phyloP scores from a whole-genome alignment of 1,140 invertebrate genomes.

The Homalodisca vitripennis region DNA sequence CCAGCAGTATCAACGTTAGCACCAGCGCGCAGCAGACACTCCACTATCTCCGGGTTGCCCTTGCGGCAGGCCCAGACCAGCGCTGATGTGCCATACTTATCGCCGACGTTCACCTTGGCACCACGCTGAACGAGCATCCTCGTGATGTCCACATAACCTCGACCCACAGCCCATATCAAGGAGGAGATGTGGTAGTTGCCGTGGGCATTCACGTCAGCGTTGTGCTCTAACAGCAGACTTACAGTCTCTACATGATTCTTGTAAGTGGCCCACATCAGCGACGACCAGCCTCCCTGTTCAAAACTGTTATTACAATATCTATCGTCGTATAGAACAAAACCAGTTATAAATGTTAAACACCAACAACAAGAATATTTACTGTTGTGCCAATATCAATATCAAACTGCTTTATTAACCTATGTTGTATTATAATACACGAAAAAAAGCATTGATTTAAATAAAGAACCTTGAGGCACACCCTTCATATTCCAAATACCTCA shows the following conservation, averaged over 20 bases:
- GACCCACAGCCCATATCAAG: constrained; percentile 89
- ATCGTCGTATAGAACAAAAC: no score
- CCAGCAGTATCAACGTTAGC: constrained; percentile 82
- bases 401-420: no score
- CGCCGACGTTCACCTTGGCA: constrained; percentile 14
- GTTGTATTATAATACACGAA: no score
- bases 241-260: constrained; percentile 84
- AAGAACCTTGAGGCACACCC: no score
- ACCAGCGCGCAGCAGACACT: constrained; percentile 73
- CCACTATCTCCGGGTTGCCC: constrained; percentile 84
- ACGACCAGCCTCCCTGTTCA: constrained; percentile 94
- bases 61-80: constrained; percentile 94
- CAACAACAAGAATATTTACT: no score
- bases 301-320: no score
- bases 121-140: constrained; percentile 76
- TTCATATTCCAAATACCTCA: no score
- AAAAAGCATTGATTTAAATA: no score
- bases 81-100: constrained; percentile 90
- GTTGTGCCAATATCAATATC: no score
- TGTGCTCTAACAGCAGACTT: constrained; percentile 76
- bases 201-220: constrained; percentile 93
- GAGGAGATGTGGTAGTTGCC: constrained; percentile 95
- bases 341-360: no score
- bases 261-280: constrained; percentile 97
- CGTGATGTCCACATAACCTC: constrained; percentile 85